Evolutionary conservation across 2,113 vertebrate genomes (phyloP).

Genomic region (Saguinus imperator): DNA sequence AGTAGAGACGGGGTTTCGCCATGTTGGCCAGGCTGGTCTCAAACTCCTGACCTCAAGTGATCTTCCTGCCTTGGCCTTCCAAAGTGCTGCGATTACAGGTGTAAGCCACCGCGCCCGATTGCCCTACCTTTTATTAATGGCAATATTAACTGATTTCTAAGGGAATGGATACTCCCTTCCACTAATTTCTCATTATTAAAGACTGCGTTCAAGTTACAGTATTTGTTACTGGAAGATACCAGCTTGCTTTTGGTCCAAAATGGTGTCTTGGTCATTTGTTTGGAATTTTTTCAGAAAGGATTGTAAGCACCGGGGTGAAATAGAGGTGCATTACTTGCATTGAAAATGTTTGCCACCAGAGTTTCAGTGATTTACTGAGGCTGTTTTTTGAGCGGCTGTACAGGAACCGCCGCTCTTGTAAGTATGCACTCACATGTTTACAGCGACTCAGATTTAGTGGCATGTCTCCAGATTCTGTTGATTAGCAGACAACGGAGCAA

Average conservation of each 20-base stretch:
- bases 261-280: not conserved
- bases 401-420: not conserved
- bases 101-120: not conserved
- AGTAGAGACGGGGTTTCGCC: too few relatives aligned
- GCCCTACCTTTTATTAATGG: not conserved
- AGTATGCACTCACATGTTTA: not conserved
- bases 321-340: not conserved
- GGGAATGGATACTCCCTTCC: not conserved
- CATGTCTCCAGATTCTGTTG: not conserved
- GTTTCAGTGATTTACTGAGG: not conserved
- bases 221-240: not conserved
- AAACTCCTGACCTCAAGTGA: too few relatives aligned
- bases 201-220: not conserved
- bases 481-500: constrained; percentile 48
- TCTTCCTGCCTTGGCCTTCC: too few relatives aligned
- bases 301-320: not conserved
- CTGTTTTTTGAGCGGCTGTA: not conserved
- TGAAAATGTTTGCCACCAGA: not conserved
- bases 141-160: not conserved
- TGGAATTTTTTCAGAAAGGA: not conserved
- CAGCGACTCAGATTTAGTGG: not conserved
- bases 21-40: too few relatives aligned
- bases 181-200: not conserved
- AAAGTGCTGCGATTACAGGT: too few relatives aligned
- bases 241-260: not conserved